A percentile compares a stretch with the other conserved stretches of the same genome.
phyloP scores from a whole-genome alignment of 2,888 invertebrate species.

The Dryobotodes eremita region DNA sequence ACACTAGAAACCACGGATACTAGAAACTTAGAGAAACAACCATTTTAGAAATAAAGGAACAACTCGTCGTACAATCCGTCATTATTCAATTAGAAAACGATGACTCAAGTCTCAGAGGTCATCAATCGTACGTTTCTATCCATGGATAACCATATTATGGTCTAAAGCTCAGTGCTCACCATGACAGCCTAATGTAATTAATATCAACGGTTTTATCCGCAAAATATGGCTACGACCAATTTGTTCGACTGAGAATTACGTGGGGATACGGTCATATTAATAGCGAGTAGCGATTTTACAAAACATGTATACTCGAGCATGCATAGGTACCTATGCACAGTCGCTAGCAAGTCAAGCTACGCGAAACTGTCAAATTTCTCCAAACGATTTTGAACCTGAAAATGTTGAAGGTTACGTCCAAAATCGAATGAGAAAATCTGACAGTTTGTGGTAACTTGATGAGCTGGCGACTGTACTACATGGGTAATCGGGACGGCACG shows the following conservation, averaged over 20 bases:
- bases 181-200: slow-evolving; percentile 67
- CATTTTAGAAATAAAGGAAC: background rate
- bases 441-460: no score
- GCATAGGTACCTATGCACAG: background rate
- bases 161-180: slow-evolving; percentile 45
- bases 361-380: no score
- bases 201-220: slow-evolving; percentile 66
- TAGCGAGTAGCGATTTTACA: slow-evolving; percentile 39
- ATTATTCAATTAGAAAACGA: slow-evolving; percentile 37
- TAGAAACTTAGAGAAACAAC: background rate
- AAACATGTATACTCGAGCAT: background rate
- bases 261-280: slow-evolving; percentile 25
- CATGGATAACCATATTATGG: slow-evolving; percentile 60
- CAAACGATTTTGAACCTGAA: no score
- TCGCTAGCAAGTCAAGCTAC: no score
- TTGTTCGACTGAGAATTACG: slow-evolving; percentile 61
- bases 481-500: no score
- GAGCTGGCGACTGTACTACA: no score
- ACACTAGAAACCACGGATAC: no score
- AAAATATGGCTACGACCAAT: slow-evolving; percentile 71
- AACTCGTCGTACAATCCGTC: slow-evolving; percentile 6
- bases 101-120: slow-evolving; percentile 51
- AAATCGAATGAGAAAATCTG: no score
- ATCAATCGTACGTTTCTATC: slow-evolving; percentile 42
- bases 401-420: no score